Evolutionary conservation across 2,888 invertebrate species (phyloP).

Genomic region (Clusia tigrina): DNA sequence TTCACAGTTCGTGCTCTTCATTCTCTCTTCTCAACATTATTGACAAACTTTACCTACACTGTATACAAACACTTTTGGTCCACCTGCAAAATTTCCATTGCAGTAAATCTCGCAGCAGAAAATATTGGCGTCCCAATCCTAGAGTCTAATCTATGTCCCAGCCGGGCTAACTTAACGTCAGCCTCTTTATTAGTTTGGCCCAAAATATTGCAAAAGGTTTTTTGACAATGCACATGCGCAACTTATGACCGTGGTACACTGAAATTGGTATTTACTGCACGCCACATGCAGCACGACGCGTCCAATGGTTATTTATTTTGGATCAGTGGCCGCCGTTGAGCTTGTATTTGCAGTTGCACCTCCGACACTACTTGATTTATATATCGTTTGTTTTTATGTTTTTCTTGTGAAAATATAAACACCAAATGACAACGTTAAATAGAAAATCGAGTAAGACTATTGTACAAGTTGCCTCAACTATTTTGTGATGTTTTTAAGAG

Average conservation of each 20-base stretch:
- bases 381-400: background rate
- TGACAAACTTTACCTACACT: too few species aligned
- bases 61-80: too few species aligned
- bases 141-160: too few species aligned
- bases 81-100: too few species aligned
- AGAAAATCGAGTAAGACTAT: background rate
- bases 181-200: too few species aligned
- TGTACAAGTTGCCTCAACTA: background rate
- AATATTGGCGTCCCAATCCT: too few species aligned
- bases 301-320: background rate
- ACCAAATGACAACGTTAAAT: background rate
- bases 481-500: background rate
- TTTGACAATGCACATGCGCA: background rate
- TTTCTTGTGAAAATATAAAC: background rate
- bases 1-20: too few species aligned
- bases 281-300: background rate
- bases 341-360: too few species aligned
- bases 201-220: background rate
- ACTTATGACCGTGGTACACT: background rate
- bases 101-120: too few species aligned
- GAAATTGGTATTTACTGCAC: background rate
- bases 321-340: background rate
- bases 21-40: too few species aligned
- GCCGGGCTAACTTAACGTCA: too few species aligned
- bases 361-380: too few species aligned